phyloP scores from a whole-genome alignment of 1,140 invertebrate species.

The Drosophila lacteicornis region DNA sequence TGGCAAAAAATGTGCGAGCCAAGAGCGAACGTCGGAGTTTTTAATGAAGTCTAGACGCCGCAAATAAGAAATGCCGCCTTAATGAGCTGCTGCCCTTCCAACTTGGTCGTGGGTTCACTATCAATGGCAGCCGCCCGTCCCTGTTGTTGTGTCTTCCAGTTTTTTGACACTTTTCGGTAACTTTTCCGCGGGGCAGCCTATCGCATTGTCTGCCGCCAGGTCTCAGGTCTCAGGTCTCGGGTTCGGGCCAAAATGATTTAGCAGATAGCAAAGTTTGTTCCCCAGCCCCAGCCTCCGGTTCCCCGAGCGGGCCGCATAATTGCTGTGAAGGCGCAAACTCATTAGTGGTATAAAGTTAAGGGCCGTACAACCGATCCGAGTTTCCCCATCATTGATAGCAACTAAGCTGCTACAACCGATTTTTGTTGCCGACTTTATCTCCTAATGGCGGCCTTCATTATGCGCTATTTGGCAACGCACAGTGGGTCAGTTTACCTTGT shows the following conservation, averaged over 20 bases:
- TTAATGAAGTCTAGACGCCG: slow-evolving; percentile 78
- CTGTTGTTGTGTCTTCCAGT: slow-evolving; percentile 47
- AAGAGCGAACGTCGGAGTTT: slow-evolving; percentile 35
- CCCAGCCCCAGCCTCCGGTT: slow-evolving; percentile 17
- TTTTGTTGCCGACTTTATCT: slow-evolving; percentile 74
- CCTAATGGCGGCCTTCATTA: slow-evolving; percentile 78
- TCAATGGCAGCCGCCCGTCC: slow-evolving; percentile 39
- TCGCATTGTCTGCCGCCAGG: slow-evolving; percentile 33
- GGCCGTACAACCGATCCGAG: slow-evolving; percentile 34
- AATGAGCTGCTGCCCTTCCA: slow-evolving; percentile 52
- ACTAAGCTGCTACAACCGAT: slow-evolving; percentile 64
- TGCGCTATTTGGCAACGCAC: slow-evolving; percentile 60
- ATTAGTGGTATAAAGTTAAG: slow-evolving; percentile 71
- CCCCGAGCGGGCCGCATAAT: slow-evolving; percentile 59
- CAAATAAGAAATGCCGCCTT: slow-evolving; percentile 45
- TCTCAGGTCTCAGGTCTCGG: slow-evolving; percentile 30
- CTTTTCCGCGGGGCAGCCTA: slow-evolving; percentile 41
- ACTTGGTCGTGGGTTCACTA: slow-evolving; percentile 57
- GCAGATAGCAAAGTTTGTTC: slow-evolving; percentile 69
- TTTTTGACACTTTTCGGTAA: slow-evolving; percentile 73
- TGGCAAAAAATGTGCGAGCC: slow-evolving; percentile 11
- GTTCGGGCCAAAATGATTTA: slow-evolving; percentile 59
- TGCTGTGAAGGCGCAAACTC: slow-evolving; percentile 71
- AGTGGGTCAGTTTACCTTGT: slow-evolving; percentile 44
- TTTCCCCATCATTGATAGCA: slow-evolving; percentile 42